These are phyloP conservation scores for Kryphioiulus occultus DNA, from an alignment of 2,888 invertebrate genomes.

Conservation along the genomic window DNA sequence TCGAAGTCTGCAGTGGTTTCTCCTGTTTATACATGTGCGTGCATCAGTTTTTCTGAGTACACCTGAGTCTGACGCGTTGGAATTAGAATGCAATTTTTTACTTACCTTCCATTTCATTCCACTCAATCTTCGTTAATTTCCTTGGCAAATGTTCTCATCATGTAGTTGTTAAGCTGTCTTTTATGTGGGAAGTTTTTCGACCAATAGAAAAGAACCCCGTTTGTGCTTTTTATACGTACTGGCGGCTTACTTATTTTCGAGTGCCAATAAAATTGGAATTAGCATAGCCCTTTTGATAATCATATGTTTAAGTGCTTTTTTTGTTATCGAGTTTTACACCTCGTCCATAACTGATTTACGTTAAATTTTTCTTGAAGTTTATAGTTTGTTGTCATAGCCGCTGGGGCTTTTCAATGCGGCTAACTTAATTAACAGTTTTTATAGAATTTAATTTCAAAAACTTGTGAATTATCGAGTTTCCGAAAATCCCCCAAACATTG, in stretches of 20 bases:
- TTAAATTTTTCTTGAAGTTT: neutral
- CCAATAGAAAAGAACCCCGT: neutral
- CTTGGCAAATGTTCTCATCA: neutral
- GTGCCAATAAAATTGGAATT: neutral
- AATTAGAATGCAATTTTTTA: neutral
- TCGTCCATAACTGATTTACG: slow-evolving; percentile 8
- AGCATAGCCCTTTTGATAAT: slow-evolving; percentile 32
- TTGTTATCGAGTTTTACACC: neutral
- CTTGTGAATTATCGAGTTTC: neutral
- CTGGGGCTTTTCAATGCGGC: neutral
- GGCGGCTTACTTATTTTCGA: neutral
- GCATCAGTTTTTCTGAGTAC: neutral
- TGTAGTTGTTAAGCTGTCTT: neutral
- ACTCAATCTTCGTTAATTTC: neutral
- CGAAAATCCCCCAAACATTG: neutral
- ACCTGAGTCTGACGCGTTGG: neutral
- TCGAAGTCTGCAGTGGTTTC: neutral
- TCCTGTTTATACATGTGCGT: neutral
- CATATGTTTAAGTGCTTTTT: neutral
- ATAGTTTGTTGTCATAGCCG: neutral
- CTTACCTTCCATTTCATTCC: neutral
- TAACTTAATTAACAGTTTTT: neutral
- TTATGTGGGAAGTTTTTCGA: neutral
- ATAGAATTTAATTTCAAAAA: neutral
- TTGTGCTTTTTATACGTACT: neutral